Evolutionary conservation across 2,113 vertebrate genomes (phyloP).

Genomic region (Okapia johnstoni): DNA sequence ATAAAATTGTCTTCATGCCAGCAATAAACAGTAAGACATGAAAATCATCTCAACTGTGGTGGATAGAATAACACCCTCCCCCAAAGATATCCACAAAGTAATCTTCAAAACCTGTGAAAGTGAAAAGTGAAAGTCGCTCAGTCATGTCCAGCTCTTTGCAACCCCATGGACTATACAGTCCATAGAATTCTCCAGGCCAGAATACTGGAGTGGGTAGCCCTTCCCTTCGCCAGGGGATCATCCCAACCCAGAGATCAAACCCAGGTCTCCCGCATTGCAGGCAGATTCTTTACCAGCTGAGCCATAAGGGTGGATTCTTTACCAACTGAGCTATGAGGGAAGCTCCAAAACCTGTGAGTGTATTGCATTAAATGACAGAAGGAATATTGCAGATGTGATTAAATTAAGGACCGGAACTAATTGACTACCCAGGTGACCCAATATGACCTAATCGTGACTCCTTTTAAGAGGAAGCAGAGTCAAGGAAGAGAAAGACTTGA

Average conservation of each 20-base stretch:
- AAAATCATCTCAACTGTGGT: not conserved
- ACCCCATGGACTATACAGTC: not conserved
- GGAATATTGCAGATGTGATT: not conserved
- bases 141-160: accelerated
- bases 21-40: not conserved
- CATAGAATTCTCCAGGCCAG: not conserved
- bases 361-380: not conserved
- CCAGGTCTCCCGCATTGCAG: accelerated
- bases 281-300: not conserved
- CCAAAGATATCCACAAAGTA: not conserved
- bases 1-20: not conserved
- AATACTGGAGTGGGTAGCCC: not conserved
- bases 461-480: not conserved
- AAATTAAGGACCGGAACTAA: not conserved
- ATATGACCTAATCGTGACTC: not conserved
- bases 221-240: not conserved
- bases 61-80: not conserved
- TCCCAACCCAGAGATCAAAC: not conserved
- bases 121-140: not conserved
- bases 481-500: not conserved
- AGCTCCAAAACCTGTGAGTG: not conserved
- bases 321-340: not conserved
- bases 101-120: not conserved
- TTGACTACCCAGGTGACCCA: not conserved
- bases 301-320: not conserved